Evolutionary conservation across 2,113 vertebrate genomes (phyloP).

Genomic region (Geococcyx californianus): DNA sequence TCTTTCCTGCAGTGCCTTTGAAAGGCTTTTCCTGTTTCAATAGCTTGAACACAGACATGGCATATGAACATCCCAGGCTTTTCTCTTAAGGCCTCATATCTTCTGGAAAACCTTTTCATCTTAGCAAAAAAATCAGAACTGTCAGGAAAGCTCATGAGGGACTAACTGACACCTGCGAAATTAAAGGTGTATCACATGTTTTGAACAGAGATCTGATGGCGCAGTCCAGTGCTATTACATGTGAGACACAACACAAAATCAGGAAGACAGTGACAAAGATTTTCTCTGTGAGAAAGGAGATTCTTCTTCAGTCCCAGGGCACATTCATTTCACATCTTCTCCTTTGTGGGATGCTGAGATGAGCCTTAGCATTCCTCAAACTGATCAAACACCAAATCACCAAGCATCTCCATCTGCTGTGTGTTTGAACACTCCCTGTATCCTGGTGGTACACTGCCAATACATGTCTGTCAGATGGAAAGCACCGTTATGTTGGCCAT

Average conservation of each 20-base stretch:
- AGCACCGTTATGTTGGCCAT: neutral
- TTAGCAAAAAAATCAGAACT: neutral
- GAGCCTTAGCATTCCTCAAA: neutral
- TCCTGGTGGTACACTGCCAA: neutral
- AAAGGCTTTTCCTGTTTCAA: neutral
- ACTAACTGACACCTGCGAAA: neutral
- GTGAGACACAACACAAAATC: neutral
- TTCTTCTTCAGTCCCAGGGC: neutral
- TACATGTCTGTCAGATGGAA: neutral
- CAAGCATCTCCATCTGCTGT: neutral
- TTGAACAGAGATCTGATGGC: neutral
- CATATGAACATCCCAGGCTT: neutral
- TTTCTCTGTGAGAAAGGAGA: neutral
- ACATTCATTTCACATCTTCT: neutral
- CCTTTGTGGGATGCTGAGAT: neutral
- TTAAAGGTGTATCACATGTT: neutral
- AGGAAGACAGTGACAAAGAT: neutral
- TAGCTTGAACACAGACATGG: neutral
- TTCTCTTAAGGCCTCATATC: neutral
- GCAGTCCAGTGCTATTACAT: neutral
- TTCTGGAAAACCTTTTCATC: neutral
- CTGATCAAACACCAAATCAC: neutral
- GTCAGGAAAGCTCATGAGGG: neutral
- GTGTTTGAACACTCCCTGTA: neutral
- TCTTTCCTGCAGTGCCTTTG: neutral